Percentiles rank a stretch among this genome's conserved stretches.
phyloP scores from a whole-genome alignment of 1,140 invertebrate genomes.

The Metaphire vulgaris region DNA sequence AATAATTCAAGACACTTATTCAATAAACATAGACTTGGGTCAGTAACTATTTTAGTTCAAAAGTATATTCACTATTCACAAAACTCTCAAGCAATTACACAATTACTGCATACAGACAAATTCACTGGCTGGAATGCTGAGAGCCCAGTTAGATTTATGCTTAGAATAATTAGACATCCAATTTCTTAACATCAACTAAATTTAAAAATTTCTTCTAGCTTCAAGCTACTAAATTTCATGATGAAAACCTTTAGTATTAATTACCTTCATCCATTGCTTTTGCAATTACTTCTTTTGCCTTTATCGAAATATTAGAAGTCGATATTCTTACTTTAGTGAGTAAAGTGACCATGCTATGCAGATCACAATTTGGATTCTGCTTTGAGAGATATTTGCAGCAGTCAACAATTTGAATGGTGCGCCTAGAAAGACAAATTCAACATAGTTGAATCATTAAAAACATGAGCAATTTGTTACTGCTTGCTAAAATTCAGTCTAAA shows the following conservation, averaged over 20 bases:
- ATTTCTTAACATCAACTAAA: background rate
- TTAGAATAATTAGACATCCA: background rate
- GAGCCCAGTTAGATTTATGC: background rate
- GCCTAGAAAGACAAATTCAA: conserved; percentile 6
- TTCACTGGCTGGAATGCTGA: background rate
- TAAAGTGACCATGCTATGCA: conserved; percentile 19
- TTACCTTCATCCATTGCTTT: conserved; percentile 26
- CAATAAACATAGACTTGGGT: too few relatives aligned
- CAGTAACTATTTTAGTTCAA: too few relatives aligned
- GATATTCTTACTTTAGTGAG: conserved; percentile 25
- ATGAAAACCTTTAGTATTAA: background rate
- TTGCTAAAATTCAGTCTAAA: too few relatives aligned
- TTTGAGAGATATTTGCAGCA: conserved; percentile 63
- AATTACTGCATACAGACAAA: background rate
- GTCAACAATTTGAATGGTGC: conserved; percentile 60
- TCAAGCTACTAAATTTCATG: too few relatives aligned
- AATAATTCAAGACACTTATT: too few relatives aligned
- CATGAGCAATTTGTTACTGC: too few relatives aligned
- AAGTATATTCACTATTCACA: too few relatives aligned
- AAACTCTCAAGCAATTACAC: too few relatives aligned
- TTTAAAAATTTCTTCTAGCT: background rate
- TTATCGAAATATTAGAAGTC: conserved; percentile 14
- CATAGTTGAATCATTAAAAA: background rate
- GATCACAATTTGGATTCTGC: conserved; percentile 43
- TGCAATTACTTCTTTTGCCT: conserved; percentile 18